Evolutionary conservation across 2,797 vertebrate species (phyloP).

Genomic region (Macropus fuliginosus): DNA sequence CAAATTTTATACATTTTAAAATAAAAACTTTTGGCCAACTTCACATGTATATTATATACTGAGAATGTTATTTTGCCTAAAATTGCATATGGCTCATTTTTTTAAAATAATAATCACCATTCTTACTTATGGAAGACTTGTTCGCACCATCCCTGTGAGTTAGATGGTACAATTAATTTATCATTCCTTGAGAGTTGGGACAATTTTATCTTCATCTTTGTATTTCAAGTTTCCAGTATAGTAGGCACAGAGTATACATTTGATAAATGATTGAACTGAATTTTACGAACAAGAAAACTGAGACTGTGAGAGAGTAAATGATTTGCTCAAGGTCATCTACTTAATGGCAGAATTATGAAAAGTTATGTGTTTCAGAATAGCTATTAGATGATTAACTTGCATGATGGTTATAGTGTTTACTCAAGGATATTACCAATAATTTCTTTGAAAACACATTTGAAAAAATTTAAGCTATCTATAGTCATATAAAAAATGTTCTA

Average conservation of each 20-base stretch:
- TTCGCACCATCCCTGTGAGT: neutral
- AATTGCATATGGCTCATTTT: neutral
- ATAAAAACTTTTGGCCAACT: neutral
- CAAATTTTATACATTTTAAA: neutral
- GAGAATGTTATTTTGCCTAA: neutral
- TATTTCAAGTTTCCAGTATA: neutral
- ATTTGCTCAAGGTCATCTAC: neutral
- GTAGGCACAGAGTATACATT: neutral
- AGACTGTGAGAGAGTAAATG: neutral
- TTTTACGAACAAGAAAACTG: neutral
- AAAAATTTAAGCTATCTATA: too few relatives aligned
- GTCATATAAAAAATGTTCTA: too few relatives aligned
- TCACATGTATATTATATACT: neutral
- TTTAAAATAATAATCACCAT: neutral
- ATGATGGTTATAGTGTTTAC: neutral
- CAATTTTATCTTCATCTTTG: neutral
- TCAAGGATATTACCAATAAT: neutral
- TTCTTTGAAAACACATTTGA: neutral
- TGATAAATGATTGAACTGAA: neutral
- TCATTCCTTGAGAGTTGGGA: neutral
- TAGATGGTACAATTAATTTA: neutral
- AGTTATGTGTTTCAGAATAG: neutral
- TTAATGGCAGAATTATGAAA: neutral
- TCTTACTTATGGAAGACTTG: neutral
- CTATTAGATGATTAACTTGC: neutral